A percentile compares a stretch with the other conserved stretches of the same genome.
phyloP scores from a whole-genome alignment of 2,888 invertebrate genomes.

The Horisme vitalbata region DNA sequence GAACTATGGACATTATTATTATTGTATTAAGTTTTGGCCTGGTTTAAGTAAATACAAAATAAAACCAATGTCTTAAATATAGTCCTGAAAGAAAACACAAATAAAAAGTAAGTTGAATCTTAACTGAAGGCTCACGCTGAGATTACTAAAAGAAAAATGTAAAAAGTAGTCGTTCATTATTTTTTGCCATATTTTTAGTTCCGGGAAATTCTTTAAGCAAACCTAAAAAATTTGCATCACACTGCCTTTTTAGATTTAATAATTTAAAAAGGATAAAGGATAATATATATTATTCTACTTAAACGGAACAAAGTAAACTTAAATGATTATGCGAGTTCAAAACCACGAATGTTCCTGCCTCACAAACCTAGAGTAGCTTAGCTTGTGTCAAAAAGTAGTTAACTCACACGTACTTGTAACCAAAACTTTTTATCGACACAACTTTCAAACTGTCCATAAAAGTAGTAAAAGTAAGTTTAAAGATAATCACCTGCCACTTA shows the following conservation, averaged over 20 bases:
- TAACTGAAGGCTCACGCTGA: too few species aligned
- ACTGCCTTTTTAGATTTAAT: neutral
- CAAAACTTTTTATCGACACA: conserved; percentile 71
- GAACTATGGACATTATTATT: conserved; percentile 31
- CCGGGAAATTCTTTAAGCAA: too few species aligned
- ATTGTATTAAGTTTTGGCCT: conserved; percentile 17
- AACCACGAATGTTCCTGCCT: conserved; percentile 28
- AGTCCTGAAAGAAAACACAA: too few species aligned
- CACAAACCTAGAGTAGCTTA: conserved; percentile 4
- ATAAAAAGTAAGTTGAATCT: too few species aligned
- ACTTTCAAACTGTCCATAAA: conserved; percentile 62
- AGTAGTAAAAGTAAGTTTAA: conserved; percentile 65
- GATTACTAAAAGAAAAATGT: too few species aligned
- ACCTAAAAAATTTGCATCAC: too few species aligned
- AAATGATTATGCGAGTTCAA: conserved; percentile 23
- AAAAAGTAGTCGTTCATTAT: too few species aligned
- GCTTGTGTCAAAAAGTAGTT: conserved; percentile 20
- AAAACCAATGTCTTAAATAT: too few species aligned
- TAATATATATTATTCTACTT: neutral
- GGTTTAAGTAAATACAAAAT: conserved; percentile 1
- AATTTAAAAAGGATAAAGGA: neutral
- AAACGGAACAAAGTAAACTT: conserved; percentile 5
- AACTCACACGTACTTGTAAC: conserved; percentile 42
- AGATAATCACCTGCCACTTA: conserved; percentile 58
- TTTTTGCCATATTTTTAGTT: too few species aligned